phyloP scores from a whole-genome alignment of 2,113 vertebrate species.

The Corapipo altera region DNA sequence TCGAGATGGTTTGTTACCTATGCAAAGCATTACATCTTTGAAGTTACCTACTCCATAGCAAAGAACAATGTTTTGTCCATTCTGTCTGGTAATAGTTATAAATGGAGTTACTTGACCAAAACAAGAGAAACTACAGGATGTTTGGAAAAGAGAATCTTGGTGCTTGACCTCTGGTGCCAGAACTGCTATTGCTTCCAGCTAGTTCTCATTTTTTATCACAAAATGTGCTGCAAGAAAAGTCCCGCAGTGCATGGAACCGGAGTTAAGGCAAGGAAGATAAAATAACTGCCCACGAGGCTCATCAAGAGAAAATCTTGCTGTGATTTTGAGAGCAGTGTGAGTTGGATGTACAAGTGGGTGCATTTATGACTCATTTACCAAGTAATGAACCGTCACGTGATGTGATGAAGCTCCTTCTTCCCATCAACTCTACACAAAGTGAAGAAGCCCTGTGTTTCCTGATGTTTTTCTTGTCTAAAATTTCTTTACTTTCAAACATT shows the following conservation, averaged over 20 bases:
- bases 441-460: background rate
- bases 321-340: constrained; percentile 12
- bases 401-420: background rate
- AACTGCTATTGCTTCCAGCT: background rate
- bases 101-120: background rate
- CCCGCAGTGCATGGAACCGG: background rate
- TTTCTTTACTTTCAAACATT: background rate
- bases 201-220: background rate
- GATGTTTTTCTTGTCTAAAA: background rate
- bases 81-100: background rate
- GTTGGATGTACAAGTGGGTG: background rate
- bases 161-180: background rate
- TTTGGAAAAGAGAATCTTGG: background rate
- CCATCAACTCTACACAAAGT: background rate
- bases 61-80: background rate
- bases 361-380: background rate
- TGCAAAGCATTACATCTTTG: background rate
- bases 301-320: constrained; percentile 16
- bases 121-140: background rate
- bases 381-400: background rate
- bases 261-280: background rate
- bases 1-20: background rate
- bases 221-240: background rate
- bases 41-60: background rate
- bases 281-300: background rate